phyloP scores from a whole-genome alignment of 1,140 invertebrate genomes.

The Zaprionus vittiger region DNA sequence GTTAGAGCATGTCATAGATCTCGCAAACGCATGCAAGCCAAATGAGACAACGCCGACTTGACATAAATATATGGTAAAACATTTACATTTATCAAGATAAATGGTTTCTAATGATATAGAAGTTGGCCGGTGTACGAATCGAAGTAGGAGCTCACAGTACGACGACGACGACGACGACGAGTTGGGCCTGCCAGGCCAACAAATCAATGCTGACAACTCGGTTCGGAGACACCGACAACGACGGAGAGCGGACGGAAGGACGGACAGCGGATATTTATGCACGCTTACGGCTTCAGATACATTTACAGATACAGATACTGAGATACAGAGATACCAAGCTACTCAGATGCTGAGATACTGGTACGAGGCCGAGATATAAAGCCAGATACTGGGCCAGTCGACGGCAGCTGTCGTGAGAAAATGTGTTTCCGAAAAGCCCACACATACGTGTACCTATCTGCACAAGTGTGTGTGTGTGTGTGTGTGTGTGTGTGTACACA shows the following conservation, averaged over 20 bases:
- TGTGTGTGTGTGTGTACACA: background rate
- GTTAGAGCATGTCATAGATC: conserved; percentile 49
- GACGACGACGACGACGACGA: background rate
- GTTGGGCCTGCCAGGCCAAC: conserved; percentile 64
- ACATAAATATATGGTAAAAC: conserved; percentile 80
- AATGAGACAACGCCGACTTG: conserved; percentile 70
- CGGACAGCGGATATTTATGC: conserved; percentile 77
- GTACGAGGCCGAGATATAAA: conserved; percentile 20
- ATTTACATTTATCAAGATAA: conserved; percentile 83
- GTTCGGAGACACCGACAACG: conserved; percentile 36
- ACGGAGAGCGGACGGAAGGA: conserved; percentile 25
- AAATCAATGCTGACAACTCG: conserved; percentile 79
- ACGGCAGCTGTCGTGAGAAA: conserved; percentile 71
- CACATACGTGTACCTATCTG: conserved; percentile 23
- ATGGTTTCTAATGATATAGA: conserved; percentile 81
- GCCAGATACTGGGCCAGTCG: conserved; percentile 30
- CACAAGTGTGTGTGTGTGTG: background rate
- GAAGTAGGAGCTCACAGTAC: conserved; percentile 25
- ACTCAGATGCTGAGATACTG: conserved; percentile 3
- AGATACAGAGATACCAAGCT: conserved; percentile 29
- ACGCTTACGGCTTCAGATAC: conserved; percentile 51
- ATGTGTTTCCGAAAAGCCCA: conserved; percentile 63
- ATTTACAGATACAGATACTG: conserved; percentile 27
- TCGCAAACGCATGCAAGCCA: conserved; percentile 68
- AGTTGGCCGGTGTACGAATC: conserved; percentile 38